Conservation (phyloP, 2,888 invertebrate species). For the Leucophenga montana region DNA sequence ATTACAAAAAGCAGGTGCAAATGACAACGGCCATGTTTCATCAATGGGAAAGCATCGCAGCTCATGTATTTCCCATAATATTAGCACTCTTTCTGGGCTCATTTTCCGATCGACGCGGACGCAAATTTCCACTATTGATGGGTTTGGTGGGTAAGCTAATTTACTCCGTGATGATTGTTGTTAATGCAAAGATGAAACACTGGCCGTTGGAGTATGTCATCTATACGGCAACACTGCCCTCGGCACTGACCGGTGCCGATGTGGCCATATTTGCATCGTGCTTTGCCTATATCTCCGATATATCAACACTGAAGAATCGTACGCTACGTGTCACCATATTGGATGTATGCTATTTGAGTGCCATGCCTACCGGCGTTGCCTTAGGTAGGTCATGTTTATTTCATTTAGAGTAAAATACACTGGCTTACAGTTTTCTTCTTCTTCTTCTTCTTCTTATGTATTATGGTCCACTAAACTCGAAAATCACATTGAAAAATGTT, state of each 20-base stretch:
- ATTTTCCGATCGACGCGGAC: slow-evolving; percentile 86
- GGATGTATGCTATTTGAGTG: slow-evolving; percentile 86
- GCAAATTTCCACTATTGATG: slow-evolving; percentile 82
- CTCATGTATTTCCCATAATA: slow-evolving; percentile 82
- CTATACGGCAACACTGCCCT: slow-evolving; percentile 84
- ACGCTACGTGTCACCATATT: slow-evolving; percentile 87
- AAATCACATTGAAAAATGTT: too few species aligned
- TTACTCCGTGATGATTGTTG: slow-evolving; percentile 83
- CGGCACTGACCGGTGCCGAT: slow-evolving; percentile 85
- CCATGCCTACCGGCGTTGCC: slow-evolving; percentile 88
- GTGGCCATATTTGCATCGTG: slow-evolving; percentile 86
- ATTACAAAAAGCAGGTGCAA: slow-evolving; percentile 79
- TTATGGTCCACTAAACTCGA: too few species aligned
- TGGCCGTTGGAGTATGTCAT: slow-evolving; percentile 86
- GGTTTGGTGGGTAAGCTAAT: slow-evolving; percentile 83
- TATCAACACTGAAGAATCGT: slow-evolving; percentile 80
- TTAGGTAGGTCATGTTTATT: slow-evolving; percentile 75
- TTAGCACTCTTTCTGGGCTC: slow-evolving; percentile 86
- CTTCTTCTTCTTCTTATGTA: too few species aligned
- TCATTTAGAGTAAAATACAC: slow-evolving; percentile 38
- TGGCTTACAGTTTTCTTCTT: too few species aligned
- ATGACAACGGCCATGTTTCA: slow-evolving; percentile 85
- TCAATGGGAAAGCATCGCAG: slow-evolving; percentile 85
- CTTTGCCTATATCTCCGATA: slow-evolving; percentile 87
- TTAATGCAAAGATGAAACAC: slow-evolving; percentile 78